Conservation (phyloP, 2,797 vertebrate species). For the Rhinophrynus dorsalis region DNA sequence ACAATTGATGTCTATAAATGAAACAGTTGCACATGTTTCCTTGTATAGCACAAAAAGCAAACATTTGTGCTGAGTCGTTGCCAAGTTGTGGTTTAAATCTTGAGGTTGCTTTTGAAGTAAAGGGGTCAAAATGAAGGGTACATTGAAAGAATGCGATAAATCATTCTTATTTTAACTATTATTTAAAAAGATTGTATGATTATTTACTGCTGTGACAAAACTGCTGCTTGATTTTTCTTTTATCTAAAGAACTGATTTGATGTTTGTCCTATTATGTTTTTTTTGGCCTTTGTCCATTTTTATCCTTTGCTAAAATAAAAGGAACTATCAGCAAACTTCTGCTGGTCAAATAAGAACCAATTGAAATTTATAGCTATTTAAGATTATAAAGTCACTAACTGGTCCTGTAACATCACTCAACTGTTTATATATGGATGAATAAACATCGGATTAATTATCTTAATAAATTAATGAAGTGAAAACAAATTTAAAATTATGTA, state of each 20-base stretch:
- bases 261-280: background rate
- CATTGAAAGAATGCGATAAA: too few species aligned
- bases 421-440: background rate
- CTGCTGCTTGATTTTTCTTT: background rate
- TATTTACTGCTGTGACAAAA: too few species aligned
- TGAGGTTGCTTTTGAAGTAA: constrained; percentile 19
- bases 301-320: background rate
- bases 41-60: constrained; percentile 1
- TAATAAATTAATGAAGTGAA: too few species aligned
- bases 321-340: background rate
- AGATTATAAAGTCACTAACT: background rate
- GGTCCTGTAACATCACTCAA: background rate
- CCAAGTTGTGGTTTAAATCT: constrained; percentile 7
- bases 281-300: constrained; percentile 1
- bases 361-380: background rate
- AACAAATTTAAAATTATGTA: too few species aligned
- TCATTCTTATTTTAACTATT: too few species aligned
- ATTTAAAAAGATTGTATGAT: too few species aligned
- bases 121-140: background rate
- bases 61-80: background rate
- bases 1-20: constrained; percentile 2
- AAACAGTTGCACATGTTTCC: background rate
- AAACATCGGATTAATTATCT: too few species aligned
- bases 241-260: background rate
- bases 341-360: background rate